Base-by-base conservation (phyloP, 2,113 vertebrate species). In the Xyliphius kryptos region DNA sequence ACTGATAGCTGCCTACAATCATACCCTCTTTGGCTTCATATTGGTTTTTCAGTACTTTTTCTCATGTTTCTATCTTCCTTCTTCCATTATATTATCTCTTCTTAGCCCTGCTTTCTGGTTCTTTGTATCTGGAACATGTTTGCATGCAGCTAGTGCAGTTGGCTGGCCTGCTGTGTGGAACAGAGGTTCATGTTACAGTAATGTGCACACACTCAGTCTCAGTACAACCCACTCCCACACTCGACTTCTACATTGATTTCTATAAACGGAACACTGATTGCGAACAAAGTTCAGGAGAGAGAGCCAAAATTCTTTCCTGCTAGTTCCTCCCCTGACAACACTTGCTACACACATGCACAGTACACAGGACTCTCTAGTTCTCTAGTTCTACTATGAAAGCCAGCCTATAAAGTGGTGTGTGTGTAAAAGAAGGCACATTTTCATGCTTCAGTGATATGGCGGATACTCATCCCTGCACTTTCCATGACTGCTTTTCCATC, bases 181-280 rank as follows among this genome's bases (percentile, higher is more conserved):
- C 53, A 11, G 20, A 26, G 66, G 58, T 66, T 74, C 72, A 59
- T 15, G 55, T 74, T 74, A 50, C 68, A 56, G 21, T 62, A 62
- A 50, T 55, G 59, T 40, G 15, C 48, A 43, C 51, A 49, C 52
- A 56, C 43, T 40, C 43, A 26, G 54, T 16, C 36, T 63, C 48
- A 7, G 38, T 50, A 53, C 53, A 55, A 60, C 49, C 52, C 58
- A 56, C 51, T 61, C 51, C 13, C 50, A 14, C 58, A 37, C 54
- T 66, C 13, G 48, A 66, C 55, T 64, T 67, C 55, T 37, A 50
- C 71, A 70, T 73, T 69, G 66, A 74, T 78, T 75, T 71, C 69
- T 71, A 77, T 70, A 77, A 74, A 77, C 55, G 65, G 67, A 73
- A 63, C 57, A 65, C 40, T 68, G 73, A 75, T 71, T 52, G 68